Evolutionary conservation across 2,113 vertebrate genomes (phyloP).

Genomic region (Polypterus bichir): DNA sequence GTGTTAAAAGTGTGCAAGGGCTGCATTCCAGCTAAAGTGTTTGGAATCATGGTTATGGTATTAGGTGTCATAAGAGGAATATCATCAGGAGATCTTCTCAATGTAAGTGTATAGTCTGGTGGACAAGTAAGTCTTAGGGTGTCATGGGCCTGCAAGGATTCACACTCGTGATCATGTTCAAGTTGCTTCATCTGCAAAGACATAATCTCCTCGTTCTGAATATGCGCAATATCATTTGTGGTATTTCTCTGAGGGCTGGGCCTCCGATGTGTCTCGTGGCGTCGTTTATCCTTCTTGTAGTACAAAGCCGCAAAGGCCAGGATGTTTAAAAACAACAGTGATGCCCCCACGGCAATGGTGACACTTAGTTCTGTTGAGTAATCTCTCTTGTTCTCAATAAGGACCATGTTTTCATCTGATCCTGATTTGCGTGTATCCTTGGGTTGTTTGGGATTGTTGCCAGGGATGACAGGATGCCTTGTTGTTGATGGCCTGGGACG

Average conservation of each 20-base stretch:
- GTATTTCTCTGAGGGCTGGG: conserved; percentile 70
- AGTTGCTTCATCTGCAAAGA: conserved; percentile 88
- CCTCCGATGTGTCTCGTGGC: conserved; percentile 75
- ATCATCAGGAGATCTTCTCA: conserved; percentile 84
- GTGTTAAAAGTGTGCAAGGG: conserved; percentile 86
- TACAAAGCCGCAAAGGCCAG: conserved; percentile 86
- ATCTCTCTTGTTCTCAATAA: conserved; percentile 83
- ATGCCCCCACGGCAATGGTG: conserved; percentile 87
- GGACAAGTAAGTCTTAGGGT: conserved; percentile 72
- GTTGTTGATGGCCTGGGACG: conserved; percentile 77
- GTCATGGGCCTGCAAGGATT: conserved; percentile 68
- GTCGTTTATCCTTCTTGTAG: conserved; percentile 90
- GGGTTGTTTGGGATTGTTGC: conserved; percentile 69
- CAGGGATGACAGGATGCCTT: conserved; percentile 76
- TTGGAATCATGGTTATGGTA: conserved; percentile 91
- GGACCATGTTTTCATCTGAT: conserved; percentile 65
- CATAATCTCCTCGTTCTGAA: conserved; percentile 84
- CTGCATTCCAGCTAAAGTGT: conserved; percentile 77
- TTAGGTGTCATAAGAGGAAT: conserved; percentile 83
- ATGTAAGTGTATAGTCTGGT: conserved; percentile 82
- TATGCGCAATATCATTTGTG: conserved; percentile 69
- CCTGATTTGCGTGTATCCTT: conserved; percentile 67
- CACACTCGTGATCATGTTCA: conserved; percentile 78
- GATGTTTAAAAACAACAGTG: conserved; percentile 87
- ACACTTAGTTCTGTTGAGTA: conserved; percentile 89